A percentile compares a stretch with the other conserved stretches of the same genome.
Conservation (phyloP, 2,113 vertebrate species). For the Sprattus sprattus region DNA sequence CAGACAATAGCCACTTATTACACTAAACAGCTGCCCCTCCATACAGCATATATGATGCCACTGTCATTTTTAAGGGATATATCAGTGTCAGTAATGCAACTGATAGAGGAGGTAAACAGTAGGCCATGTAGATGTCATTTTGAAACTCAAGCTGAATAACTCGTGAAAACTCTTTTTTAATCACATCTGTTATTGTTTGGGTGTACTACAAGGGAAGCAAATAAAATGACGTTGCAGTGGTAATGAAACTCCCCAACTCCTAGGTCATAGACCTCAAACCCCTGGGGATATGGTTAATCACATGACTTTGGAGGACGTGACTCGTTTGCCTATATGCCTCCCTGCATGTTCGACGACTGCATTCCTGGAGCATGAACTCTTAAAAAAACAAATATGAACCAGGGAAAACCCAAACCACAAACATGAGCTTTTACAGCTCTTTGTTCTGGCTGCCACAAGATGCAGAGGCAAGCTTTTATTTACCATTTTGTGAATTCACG, state of each 20-base stretch:
- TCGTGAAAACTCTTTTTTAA: neutral
- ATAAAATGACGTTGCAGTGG: neutral
- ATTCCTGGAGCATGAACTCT: neutral
- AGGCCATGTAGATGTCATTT: no score
- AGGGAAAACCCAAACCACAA: conserved; percentile 1
- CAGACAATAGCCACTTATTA: neutral
- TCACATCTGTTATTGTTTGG: neutral
- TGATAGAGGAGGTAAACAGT: neutral
- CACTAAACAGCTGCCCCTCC: neutral
- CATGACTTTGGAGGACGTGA: neutral
- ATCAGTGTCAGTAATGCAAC: neutral
- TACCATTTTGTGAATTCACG: neutral
- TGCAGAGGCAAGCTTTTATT: neutral
- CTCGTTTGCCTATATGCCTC: neutral
- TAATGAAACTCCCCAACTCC: neutral
- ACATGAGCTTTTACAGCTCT: neutral
- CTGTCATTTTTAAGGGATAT: neutral
- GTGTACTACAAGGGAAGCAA: neutral
- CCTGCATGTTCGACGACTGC: neutral
- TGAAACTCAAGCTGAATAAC: no score
- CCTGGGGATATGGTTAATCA: conserved; percentile 9
- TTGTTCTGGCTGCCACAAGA: neutral
- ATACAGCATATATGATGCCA: neutral
- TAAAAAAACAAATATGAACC: conserved; percentile 1
- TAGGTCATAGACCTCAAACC: neutral